Evolutionary conservation across 2,797 vertebrate genomes (phyloP).

Genomic region (Ispidina lecontei): DNA sequence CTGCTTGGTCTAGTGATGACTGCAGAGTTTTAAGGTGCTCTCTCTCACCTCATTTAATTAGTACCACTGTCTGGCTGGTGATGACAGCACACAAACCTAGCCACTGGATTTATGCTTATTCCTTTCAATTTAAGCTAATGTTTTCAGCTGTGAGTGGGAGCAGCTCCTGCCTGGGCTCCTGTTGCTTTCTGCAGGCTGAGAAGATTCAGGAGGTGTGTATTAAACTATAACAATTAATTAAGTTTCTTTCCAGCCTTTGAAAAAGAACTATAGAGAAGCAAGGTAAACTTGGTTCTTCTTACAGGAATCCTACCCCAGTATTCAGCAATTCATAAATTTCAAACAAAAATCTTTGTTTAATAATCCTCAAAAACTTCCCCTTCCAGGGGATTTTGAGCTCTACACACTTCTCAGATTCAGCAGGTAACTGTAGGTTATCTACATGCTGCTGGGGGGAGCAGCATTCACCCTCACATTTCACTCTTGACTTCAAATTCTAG

Average conservation of each 20-base stretch:
- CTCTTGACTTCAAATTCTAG: not conserved
- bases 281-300: not conserved
- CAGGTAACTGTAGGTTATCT: not conserved
- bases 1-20: not conserved
- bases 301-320: not conserved
- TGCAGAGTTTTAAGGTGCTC: not conserved
- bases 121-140: not conserved
- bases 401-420: not conserved
- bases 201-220: not conserved
- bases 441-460: not conserved
- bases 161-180: not conserved
- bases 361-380: not conserved
- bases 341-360: not conserved
- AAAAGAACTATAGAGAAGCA: not conserved
- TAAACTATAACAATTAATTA: not conserved
- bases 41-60: not conserved
- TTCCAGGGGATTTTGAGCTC: not conserved
- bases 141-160: not conserved
- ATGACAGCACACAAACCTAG: rapidly evolving
- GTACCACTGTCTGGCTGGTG: not conserved
- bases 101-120: rapidly evolving
- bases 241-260: not conserved
- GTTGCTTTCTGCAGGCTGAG: not conserved
- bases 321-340: not conserved
- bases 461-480: not conserved